Conservation (phyloP, 2,113 vertebrate genomes). For the Actinemys pallida region DNA sequence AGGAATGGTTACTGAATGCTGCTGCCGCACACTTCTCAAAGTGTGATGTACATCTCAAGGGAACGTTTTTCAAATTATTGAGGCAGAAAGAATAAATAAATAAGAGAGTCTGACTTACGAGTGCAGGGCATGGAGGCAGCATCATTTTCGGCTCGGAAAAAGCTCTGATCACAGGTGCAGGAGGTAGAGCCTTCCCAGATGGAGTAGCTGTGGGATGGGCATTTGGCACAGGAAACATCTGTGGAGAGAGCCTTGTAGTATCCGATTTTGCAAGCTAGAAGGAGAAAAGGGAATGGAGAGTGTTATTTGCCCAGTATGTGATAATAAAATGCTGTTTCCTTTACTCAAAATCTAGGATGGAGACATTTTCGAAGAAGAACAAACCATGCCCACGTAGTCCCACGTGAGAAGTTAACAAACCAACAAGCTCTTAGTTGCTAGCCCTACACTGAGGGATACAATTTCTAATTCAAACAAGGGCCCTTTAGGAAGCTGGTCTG, state of each 20-base stretch:
- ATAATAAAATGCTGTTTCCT: conserved; percentile 35
- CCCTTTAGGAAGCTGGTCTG: conserved; percentile 50
- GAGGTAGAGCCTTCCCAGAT: conserved; percentile 94
- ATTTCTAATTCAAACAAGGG: conserved; percentile 61
- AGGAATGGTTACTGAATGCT: neutral
- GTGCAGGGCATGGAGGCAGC: conserved; percentile 96
- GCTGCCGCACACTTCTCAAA: neutral
- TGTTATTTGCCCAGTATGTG: conserved; percentile 7
- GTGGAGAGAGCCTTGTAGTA: conserved; percentile 95
- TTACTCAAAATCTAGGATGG: conserved; percentile 48
- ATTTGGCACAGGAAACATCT: conserved; percentile 91
- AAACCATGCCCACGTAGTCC: conserved; percentile 58
- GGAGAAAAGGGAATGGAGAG: conserved; percentile 48
- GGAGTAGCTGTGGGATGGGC: conserved; percentile 95
- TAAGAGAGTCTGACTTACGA: conserved; percentile 85
- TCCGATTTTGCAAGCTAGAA: conserved; percentile 94
- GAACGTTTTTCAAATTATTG: neutral
- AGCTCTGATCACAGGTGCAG: conserved; percentile 94
- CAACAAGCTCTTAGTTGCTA: conserved; percentile 25
- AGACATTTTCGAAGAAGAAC: conserved; percentile 58
- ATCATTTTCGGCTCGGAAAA: conserved; percentile 92
- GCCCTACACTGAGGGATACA: conserved; percentile 27
- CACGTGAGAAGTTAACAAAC: conserved; percentile 55
- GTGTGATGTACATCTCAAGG: neutral
- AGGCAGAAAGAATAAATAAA: neutral